phyloP scores from a whole-genome alignment of 2,113 vertebrate genomes.

The Psammodynastes pulverulentus region DNA sequence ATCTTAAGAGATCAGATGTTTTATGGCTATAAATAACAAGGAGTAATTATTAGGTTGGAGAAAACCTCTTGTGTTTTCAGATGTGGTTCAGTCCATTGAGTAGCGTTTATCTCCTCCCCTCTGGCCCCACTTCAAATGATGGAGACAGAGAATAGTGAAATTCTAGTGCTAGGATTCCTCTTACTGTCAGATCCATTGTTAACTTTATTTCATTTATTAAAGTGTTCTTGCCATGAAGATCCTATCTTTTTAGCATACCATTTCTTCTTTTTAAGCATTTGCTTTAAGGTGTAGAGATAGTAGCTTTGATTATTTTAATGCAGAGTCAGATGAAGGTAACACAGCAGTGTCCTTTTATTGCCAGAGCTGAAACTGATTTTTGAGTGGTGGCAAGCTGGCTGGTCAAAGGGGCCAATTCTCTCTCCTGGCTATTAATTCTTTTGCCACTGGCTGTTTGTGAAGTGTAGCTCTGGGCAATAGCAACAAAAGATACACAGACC shows the following conservation, averaged over 20 bases:
- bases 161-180: constrained; percentile 64
- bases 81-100: constrained; percentile 76
- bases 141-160: constrained; percentile 66
- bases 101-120: constrained; percentile 67
- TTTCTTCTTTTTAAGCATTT: constrained; percentile 27
- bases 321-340: constrained; percentile 37
- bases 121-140: constrained; percentile 66
- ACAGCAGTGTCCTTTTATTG: constrained; percentile 30
- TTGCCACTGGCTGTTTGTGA: constrained; percentile 53
- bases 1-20: background rate
- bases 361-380: constrained; percentile 35
- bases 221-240: constrained; percentile 29
- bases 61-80: constrained; percentile 47
- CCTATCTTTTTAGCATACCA: background rate
- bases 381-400: constrained; percentile 27
- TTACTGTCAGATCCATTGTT: constrained; percentile 52
- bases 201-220: constrained; percentile 69
- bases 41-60: background rate
- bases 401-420: constrained; percentile 27
- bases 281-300: constrained; percentile 27
- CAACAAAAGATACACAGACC: constrained; percentile 30
- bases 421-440: constrained; percentile 34
- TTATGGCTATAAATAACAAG: background rate
- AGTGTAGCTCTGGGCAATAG: constrained; percentile 36
- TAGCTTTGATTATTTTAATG: constrained; percentile 37